Evolutionary conservation across 37 sponge, comb jelly and placozoan genomes (phyloP).

Genomic region (Beroe forskalii): DNA sequence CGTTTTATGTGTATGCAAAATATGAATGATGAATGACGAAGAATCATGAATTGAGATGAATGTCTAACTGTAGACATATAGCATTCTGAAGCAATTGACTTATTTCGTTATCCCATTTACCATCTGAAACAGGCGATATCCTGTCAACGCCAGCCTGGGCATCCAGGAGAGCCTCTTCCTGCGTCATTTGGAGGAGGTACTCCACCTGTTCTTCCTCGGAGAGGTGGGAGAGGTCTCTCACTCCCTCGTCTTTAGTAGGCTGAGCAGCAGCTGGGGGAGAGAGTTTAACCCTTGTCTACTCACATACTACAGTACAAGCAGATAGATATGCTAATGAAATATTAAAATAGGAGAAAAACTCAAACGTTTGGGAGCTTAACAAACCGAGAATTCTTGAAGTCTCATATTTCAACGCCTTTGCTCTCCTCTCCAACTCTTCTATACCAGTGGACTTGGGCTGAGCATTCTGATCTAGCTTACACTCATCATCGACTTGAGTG

Average conservation of each 20-base stretch:
- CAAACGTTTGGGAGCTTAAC: too few relatives aligned
- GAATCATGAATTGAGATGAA: too few relatives aligned
- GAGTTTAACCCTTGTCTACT: too few relatives aligned
- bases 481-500: slow-evolving; percentile 32
- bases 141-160: neutral
- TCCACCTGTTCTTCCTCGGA: slow-evolving; percentile 52
- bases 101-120: too few relatives aligned
- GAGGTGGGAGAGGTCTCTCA: neutral
- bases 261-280: too few relatives aligned
- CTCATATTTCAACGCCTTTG: neutral
- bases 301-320: too few relatives aligned
- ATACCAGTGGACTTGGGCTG: neutral
- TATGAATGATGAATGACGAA: neutral
- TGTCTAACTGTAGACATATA: too few relatives aligned
- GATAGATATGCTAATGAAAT: too few relatives aligned
- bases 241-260: neutral
- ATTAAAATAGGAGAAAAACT: too few relatives aligned
- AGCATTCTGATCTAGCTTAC: neutral
- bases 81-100: too few relatives aligned
- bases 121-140: neutral
- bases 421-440: slow-evolving; percentile 35
- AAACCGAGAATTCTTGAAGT: slow-evolving; percentile 21
- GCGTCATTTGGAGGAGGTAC: slow-evolving; percentile 11
- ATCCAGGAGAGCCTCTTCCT: slow-evolving; percentile 17
- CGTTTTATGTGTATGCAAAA: neutral